These are phyloP conservation scores for Sebastes matsubarae DNA, from an alignment of 2,797 vertebrate genomes.

Conservation along the genomic window DNA sequence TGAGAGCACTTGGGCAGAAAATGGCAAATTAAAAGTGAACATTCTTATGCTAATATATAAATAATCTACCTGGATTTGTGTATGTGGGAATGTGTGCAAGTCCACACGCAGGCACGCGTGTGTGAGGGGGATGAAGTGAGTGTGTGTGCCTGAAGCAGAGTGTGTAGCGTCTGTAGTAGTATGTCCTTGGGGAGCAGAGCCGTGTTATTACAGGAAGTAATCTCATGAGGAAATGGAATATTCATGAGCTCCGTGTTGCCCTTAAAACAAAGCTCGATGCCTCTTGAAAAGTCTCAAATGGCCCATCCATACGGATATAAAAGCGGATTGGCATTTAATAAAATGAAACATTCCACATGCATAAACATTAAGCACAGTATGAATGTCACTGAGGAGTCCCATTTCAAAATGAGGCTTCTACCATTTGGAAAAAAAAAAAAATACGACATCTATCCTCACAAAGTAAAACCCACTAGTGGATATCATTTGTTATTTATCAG, in stretches of 20 bases:
- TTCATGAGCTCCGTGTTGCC: conserved; percentile 75
- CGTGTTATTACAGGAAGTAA: conserved; percentile 77
- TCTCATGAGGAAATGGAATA: conserved; percentile 80
- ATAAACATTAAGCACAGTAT: conserved; percentile 61
- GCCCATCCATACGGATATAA: conserved; percentile 32
- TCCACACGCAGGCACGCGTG: neutral
- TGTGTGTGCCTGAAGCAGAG: conserved; percentile 41
- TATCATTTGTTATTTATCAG: conserved; percentile 25
- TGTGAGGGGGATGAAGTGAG: conserved; percentile 6
- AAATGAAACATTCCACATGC: conserved; percentile 59
- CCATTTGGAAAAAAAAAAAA: conserved; percentile 2
- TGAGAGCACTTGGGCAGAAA: conserved; percentile 77
- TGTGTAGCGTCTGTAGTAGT: conserved; percentile 51
- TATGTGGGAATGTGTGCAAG: conserved; percentile 5
- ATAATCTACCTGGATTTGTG: conserved; percentile 65
- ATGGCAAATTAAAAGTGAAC: conserved; percentile 78
- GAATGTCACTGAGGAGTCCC: conserved; percentile 52
- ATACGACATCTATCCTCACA: neutral
- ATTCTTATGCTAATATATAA: conserved; percentile 77
- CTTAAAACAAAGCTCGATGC: conserved; percentile 74
- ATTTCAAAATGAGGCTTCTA: conserved; percentile 46
- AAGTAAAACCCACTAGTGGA: neutral
- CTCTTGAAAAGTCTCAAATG: conserved; percentile 59
- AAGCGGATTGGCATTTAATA: conserved; percentile 63
- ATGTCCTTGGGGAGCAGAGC: conserved; percentile 73